phyloP scores from a whole-genome alignment of 1,140 invertebrate species.

The Habropoda laboriosa region DNA sequence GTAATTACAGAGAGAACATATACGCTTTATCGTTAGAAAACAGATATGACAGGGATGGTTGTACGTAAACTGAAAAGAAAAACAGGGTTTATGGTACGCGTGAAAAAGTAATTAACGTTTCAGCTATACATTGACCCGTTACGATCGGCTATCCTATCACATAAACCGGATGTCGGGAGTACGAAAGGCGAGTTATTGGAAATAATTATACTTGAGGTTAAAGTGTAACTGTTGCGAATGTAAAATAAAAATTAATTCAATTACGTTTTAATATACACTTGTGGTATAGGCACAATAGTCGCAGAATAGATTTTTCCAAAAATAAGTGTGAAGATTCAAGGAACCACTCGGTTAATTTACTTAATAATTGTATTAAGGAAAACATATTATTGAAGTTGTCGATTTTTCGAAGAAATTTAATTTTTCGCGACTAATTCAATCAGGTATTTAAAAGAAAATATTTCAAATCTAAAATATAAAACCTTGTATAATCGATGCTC shows the following conservation, averaged over 20 bases:
- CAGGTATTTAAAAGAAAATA: neutral
- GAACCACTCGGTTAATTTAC: neutral
- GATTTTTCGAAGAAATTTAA: neutral
- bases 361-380: neutral
- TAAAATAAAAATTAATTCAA: neutral
- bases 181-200: conserved; percentile 7
- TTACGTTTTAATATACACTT: neutral
- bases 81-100: neutral
- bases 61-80: neutral
- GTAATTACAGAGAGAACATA: neutral
- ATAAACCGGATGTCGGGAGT: conserved; percentile 27
- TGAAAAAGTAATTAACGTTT: neutral
- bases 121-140: neutral
- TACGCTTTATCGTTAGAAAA: neutral
- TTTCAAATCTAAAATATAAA: neutral
- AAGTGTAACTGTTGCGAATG: neutral
- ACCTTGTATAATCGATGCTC: neutral
- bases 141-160: neutral
- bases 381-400: neutral
- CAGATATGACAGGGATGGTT: neutral
- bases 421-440: neutral
- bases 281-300: neutral
- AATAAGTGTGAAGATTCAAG: too few species aligned
- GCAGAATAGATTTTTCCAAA: neutral
- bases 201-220: neutral